Base-by-base conservation (phyloP, 2,113 vertebrate genomes). In the Xiphophorus maculatus region DNA sequence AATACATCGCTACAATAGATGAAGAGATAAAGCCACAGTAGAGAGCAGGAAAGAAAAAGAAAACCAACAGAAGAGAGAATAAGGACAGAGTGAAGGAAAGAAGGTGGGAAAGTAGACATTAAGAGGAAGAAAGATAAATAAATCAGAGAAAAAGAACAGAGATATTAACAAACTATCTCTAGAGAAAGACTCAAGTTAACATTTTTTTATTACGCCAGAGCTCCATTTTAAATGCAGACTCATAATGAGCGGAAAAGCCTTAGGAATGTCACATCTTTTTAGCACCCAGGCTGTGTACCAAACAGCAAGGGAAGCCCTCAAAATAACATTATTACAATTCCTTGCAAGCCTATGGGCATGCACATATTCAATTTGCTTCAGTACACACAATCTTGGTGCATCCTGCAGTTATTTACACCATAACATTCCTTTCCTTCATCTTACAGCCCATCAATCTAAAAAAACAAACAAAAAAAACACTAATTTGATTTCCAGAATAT, bases 1-100 rank as follows among this genome's bases (percentile, higher is more conserved):
- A 99, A 88, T 99, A 99, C 86, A 96, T 94, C 27, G 97, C 98
- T 99, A 87, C 25, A 79, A 72, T 29, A 54, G 51, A 79, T 37
- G 11, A 58, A 81, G 42, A 28, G 74, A 74, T 29, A 63, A 74
- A 87, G 40, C 51, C 71, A 69, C 19, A 32, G 29, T 5, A 66
- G 27, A 29, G 30, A 33, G 64, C 60, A 61, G 60, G 28, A 44
- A 35, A 19, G 44, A 12, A 30, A 66, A 30, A 71, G 35, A 67
- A 62, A 42, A 25, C n/a, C 40, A 51, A 58, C 62, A 61, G 42
- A 32, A 63, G 61, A 78, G 5, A 44, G 33, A 9, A 66, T 62
- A 63, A 83, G 42, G 65, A 80, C 40, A 35, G 84, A 74, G 35
- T 33, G 29, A 35, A 74, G 8, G 25, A 35, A 65, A 71, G 9